These are phyloP conservation scores for Pelochelys cantorii DNA, from an alignment of 2,797 vertebrate genomes.

Conservation along the genomic window DNA sequence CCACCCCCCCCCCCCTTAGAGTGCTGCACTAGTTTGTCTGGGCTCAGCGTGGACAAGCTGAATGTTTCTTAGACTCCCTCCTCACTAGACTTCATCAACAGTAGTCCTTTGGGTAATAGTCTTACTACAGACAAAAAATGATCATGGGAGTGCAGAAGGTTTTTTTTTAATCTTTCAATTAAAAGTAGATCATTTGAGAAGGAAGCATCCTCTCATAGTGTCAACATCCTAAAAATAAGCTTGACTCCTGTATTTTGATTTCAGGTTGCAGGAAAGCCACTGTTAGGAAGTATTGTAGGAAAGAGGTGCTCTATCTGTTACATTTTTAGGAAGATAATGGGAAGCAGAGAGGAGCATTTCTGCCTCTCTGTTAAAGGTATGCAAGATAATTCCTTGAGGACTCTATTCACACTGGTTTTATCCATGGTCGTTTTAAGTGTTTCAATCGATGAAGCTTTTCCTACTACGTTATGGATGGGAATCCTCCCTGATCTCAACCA, in stretches of 20 bases:
- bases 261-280: neutral
- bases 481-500: neutral
- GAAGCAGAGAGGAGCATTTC: neutral
- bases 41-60: neutral
- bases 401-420: neutral
- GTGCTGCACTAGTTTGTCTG: neutral
- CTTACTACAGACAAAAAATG: neutral
- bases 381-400: neutral
- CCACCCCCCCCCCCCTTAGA: neutral
- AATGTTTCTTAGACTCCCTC: neutral
- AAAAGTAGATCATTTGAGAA: neutral
- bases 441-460: neutral
- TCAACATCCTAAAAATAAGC: neutral
- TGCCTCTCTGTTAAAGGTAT: neutral
- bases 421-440: neutral
- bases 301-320: neutral
- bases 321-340: neutral
- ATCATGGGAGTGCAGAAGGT: neutral
- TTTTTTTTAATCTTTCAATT: constrained; percentile 32
- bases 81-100: neutral
- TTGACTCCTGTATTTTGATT: neutral
- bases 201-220: neutral
- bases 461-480: neutral
- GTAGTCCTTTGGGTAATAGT: neutral
- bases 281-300: neutral